Evolutionary conservation across 2,113 vertebrate genomes (phyloP).

Genomic region (Chamaea fasciata): DNA sequence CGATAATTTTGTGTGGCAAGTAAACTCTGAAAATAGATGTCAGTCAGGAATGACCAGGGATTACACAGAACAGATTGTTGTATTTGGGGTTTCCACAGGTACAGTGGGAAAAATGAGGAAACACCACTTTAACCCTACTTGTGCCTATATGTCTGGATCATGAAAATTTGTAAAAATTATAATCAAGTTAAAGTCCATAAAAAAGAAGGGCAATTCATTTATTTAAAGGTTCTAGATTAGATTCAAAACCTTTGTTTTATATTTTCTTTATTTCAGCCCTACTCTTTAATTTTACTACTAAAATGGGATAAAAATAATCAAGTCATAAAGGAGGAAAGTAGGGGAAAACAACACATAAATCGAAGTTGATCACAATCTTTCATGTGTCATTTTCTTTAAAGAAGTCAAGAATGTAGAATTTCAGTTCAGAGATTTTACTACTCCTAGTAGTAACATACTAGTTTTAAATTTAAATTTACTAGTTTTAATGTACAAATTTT

Average conservation of each 20-base stretch:
- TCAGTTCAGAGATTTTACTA: background rate
- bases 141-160: accelerated
- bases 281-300: background rate
- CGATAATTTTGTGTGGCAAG: background rate
- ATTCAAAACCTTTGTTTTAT: background rate
- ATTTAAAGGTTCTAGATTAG: background rate
- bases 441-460: no score
- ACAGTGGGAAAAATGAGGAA: background rate
- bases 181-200: background rate
- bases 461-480: no score
- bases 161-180: background rate
- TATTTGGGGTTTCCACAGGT: background rate
- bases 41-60: background rate
- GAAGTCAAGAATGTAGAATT: background rate
- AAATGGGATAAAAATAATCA: background rate
- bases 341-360: background rate
- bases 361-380: background rate
- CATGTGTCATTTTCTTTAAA: background rate
- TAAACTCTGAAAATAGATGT: background rate
- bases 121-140: background rate
- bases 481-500: background rate
- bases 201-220: background rate
- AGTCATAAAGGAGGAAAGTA: background rate
- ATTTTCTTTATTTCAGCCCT: background rate
- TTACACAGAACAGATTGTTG: background rate